Conservation (phyloP, 2,113 vertebrate species). For the Corvus moneduloides region DNA sequence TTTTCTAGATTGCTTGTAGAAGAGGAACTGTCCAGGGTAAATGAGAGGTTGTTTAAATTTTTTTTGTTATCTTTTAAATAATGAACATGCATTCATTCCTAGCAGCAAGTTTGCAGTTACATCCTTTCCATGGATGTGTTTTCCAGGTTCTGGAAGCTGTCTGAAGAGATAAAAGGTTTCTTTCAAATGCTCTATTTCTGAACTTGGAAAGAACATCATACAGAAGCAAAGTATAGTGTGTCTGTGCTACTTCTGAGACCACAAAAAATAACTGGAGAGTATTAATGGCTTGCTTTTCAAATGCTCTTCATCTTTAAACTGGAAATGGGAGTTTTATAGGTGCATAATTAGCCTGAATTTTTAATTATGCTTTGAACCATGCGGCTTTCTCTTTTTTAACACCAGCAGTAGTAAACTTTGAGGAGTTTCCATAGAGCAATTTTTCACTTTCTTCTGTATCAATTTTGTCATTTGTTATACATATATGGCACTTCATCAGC, state of each 20-base stretch:
- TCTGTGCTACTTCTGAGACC: background rate
- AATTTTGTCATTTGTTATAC: background rate
- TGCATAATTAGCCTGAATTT: background rate
- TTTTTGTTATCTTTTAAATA: background rate
- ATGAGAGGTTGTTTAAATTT: background rate
- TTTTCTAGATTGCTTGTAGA: background rate
- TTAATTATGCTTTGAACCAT: background rate
- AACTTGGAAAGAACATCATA: background rate
- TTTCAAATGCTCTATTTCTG: background rate
- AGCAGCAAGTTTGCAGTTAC: background rate
- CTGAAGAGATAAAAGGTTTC: background rate
- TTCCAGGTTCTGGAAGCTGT: background rate
- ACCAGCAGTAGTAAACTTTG: background rate
- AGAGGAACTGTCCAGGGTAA: background rate
- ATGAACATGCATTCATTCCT: background rate
- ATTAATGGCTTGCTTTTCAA: conserved; percentile 11
- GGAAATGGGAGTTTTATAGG: background rate
- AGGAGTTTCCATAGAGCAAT: background rate
- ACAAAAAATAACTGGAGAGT: background rate
- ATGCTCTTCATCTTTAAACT: background rate
- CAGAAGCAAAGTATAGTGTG: background rate
- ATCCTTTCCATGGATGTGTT: background rate
- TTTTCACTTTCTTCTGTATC: background rate
- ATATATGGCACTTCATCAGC: background rate
- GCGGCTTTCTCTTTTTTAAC: background rate